Evolutionary conservation across 2,113 vertebrate species (phyloP), one percentile per base, ranked within the genome.

Genomic region (Muntiacus reevesi): DNA sequence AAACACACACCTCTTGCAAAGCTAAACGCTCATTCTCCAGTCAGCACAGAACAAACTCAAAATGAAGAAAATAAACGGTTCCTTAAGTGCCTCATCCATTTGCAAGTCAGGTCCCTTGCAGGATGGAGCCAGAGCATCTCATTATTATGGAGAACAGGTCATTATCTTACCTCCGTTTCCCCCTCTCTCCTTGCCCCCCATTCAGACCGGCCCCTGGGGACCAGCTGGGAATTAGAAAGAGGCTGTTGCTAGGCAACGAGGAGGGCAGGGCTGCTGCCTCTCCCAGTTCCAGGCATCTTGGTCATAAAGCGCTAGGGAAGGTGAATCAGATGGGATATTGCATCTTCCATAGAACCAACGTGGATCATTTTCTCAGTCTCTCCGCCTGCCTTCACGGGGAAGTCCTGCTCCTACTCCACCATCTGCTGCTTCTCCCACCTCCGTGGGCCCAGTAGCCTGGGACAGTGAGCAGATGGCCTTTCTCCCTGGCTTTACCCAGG

Each of bases 211-310:
- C 23, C 82, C 81, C 17, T 83, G 16, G 45, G 23, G 19, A 88
- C 47, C 55, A 71, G 14, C 67, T 14, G 19, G 67, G 83, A 97
- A 79, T 78, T 62, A 78, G 71, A 94, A 91, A 91, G 86, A 92
- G 54, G 40, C 60, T 0, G 79, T 96, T 96, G 97, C 97, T 97
- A 92, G 91, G 96, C 92, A 84, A 97, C 45, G 0, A 25, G 5
- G 45, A 79, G 43, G 67, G 55, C 45, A 43, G 71, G 50, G 59
- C 88, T 8, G 59, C n/a, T 57, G 10, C 1, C n/a, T 52, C 59
- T 95, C 43, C 47, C 50, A n/a, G 3, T 5, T 52, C 27, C n/a
- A 60, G 9, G 62, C n/a, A 28, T 86, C 36, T 86, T 40, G 60
- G 36, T 85, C 55, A 33, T 50, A 88, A 83, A 27, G 43, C 23